Percentiles rank a stretch among this genome's conserved stretches.
Evolutionary conservation across 2,113 vertebrate species (phyloP).

Genomic region (Epinephelus moara): DNA sequence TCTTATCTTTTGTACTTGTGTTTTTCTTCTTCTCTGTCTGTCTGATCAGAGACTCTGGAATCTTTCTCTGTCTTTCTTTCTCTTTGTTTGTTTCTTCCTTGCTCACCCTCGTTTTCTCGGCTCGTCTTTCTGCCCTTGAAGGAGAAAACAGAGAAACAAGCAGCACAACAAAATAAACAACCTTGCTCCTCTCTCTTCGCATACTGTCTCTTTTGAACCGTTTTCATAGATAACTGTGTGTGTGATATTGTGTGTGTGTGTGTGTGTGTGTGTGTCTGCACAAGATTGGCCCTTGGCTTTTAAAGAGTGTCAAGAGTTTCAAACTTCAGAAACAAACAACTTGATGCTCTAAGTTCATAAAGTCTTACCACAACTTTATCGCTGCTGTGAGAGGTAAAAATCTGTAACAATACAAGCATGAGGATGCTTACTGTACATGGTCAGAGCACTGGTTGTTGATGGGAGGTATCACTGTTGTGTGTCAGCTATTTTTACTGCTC

Average conservation of each 20-base stretch:
- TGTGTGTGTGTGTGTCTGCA: background rate
- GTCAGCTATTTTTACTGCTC: no score
- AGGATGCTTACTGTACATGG: background rate
- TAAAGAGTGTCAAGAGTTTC: constrained; percentile 9
- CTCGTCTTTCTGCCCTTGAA: constrained; percentile 32
- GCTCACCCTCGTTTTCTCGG: background rate
- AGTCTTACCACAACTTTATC: background rate
- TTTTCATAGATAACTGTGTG: constrained; percentile 20
- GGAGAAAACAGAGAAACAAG: constrained; percentile 26
- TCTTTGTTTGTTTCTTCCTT: background rate
- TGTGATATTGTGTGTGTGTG: constrained; percentile 11
- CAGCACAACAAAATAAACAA: constrained; percentile 33
- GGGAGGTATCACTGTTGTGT: no score
- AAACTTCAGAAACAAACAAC: constrained; percentile 40
- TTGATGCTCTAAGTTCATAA: background rate
- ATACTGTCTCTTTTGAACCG: background rate
- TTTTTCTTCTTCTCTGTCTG: background rate
- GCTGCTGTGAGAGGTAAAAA: background rate
- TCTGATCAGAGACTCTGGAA: background rate
- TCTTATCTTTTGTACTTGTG: background rate
- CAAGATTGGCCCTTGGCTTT: constrained; percentile 17
- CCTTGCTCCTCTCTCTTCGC: constrained; percentile 5
- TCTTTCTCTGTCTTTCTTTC: background rate
- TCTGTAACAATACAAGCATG: background rate
- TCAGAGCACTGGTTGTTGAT: background rate